A percentile compares a stretch with the other conserved stretches of the same genome.
phyloP scores from a whole-genome alignment of 1,140 invertebrate genomes.

The Eriosoma lanigerum region DNA sequence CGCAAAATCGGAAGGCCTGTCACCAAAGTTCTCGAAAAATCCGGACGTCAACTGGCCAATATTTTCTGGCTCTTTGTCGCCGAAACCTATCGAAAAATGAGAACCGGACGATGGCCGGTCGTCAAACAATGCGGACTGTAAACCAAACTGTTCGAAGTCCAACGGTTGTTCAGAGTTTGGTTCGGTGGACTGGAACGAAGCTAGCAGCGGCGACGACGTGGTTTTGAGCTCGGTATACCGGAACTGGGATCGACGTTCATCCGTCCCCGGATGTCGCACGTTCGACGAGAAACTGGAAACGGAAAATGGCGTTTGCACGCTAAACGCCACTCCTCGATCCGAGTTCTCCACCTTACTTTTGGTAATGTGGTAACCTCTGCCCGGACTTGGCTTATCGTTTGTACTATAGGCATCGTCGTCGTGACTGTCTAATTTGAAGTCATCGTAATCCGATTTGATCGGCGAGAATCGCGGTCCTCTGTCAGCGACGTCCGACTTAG shows the following conservation, averaged over 20 bases:
- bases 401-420: background rate
- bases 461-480: background rate
- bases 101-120: background rate
- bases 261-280: background rate
- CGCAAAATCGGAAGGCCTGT: background rate
- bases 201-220: background rate
- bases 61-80: background rate
- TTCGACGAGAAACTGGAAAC: constrained; percentile 27
- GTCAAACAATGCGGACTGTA: background rate
- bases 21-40: background rate
- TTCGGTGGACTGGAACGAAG: background rate
- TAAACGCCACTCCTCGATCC: constrained; percentile 3
- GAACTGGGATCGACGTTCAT: background rate
- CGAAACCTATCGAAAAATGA: background rate
- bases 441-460: no score
- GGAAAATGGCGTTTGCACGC: constrained; percentile 32
- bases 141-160: constrained; percentile 35
- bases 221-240: background rate
- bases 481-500: background rate
- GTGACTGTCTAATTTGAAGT: no score
- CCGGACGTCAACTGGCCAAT: background rate
- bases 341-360: constrained; percentile 13
- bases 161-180: background rate
- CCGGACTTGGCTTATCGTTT: background rate
- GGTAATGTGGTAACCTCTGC: background rate